phyloP scores from a whole-genome alignment of 2,113 vertebrate genomes.

The Rhinoptilus africanus region DNA sequence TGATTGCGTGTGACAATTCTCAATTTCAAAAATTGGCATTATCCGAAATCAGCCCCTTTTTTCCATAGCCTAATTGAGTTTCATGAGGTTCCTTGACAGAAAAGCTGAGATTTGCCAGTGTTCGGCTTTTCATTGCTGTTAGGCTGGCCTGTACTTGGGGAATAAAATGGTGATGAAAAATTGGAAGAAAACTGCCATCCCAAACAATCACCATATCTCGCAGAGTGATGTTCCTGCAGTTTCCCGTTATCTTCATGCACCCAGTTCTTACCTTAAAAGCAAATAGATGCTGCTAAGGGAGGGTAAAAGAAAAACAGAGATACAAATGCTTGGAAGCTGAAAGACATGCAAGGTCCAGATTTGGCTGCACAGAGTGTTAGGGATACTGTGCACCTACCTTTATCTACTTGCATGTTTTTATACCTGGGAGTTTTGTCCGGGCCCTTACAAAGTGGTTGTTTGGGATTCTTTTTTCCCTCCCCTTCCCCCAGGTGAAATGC shows the following conservation, averaged over 20 bases:
- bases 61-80: background rate
- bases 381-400: background rate
- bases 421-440: background rate
- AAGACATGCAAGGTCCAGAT: background rate
- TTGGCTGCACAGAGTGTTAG: background rate
- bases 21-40: background rate
- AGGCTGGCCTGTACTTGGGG: background rate
- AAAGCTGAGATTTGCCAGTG: background rate
- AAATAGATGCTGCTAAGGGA: background rate
- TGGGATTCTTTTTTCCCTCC: background rate
- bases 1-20: background rate
- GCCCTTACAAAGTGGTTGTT: background rate
- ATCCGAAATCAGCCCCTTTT: background rate
- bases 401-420: background rate
- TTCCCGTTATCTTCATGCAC: background rate
- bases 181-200: background rate
- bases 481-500: rapidly evolving
- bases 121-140: background rate
- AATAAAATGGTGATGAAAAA: background rate
- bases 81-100: background rate
- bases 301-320: background rate
- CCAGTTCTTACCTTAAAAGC: background rate
- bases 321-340: background rate
- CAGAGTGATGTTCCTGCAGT: background rate
- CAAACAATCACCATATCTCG: background rate